Evolutionary conservation across 2,797 vertebrate genomes (phyloP), one percentile per base, ranked within the genome.

Genomic region (Harpagifer antarcticus): DNA sequence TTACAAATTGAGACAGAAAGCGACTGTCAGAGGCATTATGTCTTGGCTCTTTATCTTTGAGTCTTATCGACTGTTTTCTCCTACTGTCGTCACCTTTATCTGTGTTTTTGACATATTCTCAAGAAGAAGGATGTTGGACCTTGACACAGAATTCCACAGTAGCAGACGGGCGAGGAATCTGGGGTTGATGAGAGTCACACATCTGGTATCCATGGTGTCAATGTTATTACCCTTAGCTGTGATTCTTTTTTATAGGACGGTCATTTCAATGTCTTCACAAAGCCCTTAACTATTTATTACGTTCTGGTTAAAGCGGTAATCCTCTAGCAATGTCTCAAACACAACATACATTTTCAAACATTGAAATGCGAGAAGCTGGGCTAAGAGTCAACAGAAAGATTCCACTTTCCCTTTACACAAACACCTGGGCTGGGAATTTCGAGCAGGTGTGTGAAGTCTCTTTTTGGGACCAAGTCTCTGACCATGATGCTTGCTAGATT

Each of bases 361-460:
- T 19, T 55, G 16, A 66, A n/a, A 68, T 23, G 15, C 68, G 2
- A 54, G 15, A 45, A 14, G 47, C 8, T 53, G 5, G 45, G 12
- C 9, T 45, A 3, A 56, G 20, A 80, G 23, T 64, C n/a, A 48
- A 27, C 15, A 7, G 40, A 68, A 45, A 56, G 50, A 69, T 69
- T 68, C 31, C 47, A 1, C 11, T 65, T 7, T 37, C 8, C 33
- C 33, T 37, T 37, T 9, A 63, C 55, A 52, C 66, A 72, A 63
- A 77, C 88, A 87, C 86, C 60, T 23, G 49, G 23, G 78, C 53
- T 78, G 70, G 77, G 85, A 85, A 89, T 91, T 81, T 89, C 17
- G 23, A 76, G 53, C 64, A 40, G 14, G n/a, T 45, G 44, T 81
- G 86, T 72, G 77, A 91, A 68, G 57, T 72, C 44, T 69, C 19